Conservation (phyloP, 2,888 invertebrate species). For the Agriopis leucophaearia region DNA sequence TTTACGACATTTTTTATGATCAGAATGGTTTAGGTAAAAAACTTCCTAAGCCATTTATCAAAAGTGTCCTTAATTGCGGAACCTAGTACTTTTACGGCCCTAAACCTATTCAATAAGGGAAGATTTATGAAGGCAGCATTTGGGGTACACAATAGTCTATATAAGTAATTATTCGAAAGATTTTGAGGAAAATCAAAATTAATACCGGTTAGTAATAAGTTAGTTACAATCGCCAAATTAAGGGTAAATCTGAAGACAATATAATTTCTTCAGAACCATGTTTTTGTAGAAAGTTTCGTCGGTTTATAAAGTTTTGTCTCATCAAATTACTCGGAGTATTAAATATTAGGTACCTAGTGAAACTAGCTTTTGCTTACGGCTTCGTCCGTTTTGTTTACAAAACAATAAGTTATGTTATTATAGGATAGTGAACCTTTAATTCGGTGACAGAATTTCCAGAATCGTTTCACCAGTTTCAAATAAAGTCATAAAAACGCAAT, state of each 20-base stretch:
- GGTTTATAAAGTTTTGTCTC: not conserved
- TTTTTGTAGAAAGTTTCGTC: not conserved
- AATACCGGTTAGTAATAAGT: not conserved
- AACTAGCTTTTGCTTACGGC: too few species aligned
- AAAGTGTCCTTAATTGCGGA: constrained; percentile 37
- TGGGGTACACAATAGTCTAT: constrained; percentile 17
- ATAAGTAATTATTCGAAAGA: constrained; percentile 19
- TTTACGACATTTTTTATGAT: constrained; percentile 15
- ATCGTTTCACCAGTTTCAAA: too few species aligned
- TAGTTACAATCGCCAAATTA: not conserved
- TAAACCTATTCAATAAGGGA: constrained; percentile 36
- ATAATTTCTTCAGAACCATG: not conserved
- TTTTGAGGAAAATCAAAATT: constrained; percentile 16
- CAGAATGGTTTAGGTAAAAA: constrained; percentile 27
- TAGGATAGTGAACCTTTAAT: too few species aligned
- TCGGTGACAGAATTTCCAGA: too few species aligned
- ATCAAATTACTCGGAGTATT: not conserved
- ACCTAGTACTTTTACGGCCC: constrained; percentile 34
- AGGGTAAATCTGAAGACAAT: not conserved
- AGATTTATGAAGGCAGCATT: constrained; percentile 33
- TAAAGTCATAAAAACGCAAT: too few species aligned
- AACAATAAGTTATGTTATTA: too few species aligned
- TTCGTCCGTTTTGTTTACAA: too few species aligned
- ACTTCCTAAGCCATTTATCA: constrained; percentile 34
- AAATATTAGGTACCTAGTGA: too few species aligned